Base-by-base conservation (phyloP, 2,797 vertebrate species). In the Propithecus deckenii region DNA sequence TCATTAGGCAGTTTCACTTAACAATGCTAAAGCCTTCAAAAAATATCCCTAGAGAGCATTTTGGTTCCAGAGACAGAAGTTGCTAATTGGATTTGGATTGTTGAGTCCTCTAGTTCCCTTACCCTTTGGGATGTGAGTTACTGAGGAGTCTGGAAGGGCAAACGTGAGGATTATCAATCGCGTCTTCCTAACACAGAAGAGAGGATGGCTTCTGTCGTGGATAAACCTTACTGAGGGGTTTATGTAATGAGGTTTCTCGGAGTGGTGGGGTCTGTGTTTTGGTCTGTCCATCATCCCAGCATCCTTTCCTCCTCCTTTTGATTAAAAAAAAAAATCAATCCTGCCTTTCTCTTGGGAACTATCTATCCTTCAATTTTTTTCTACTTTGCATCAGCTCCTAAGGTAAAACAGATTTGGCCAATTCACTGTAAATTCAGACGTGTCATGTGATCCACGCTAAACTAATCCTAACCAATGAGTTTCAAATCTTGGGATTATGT, bases 21-120 rank as follows among this genome's bases (percentile, higher is more conserved):
- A 32, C 28, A 59, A 41, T 15, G 5, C 17, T 20, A 75, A 86
- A 67, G 11, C 12, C 10, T 72, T 83, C 15, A 52, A 74, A 67
- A 86, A 63, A 43, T 63, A 83, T 50, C 22, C 18, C 38, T 28
- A 2, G 17, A 85, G 41, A 55, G 11, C 5, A 52, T 75, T 38
- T 85, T 83, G 32, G 23, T 75, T 86, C n/a, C 41, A 71, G 41
- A 91, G 46, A 95, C 41, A 72, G 61, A 94, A 50, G n/a, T 72
- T 95, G 48, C 48, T 89, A 79, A 81, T 20, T 93, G 52, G 30
- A n/a, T 35, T 65, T 78, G 28, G 35, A 18, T 32, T 69, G 15
- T 74, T 35, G 61, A 48, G 43, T 90, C n/a, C 11, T 55, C 38
- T 74, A 50, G 8, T 38, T 65, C 48, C 10, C 7, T 48, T 50